Conservation (phyloP, 2,113 vertebrate species). For the Hystrix cristata region DNA sequence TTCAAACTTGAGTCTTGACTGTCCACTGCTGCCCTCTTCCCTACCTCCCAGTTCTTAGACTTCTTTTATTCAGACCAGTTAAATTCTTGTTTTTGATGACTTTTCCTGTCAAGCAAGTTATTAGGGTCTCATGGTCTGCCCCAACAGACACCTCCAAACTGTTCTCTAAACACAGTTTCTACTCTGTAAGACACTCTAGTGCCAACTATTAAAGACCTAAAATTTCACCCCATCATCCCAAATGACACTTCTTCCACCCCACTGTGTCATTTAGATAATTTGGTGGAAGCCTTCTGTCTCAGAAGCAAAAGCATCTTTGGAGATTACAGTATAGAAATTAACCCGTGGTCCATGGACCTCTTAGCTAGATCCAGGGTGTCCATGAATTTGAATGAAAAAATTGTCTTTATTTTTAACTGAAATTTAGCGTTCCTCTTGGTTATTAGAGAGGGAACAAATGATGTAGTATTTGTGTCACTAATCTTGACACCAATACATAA, state of each 20-base stretch:
- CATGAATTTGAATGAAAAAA: neutral
- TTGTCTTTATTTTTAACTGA: neutral
- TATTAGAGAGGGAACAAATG: neutral
- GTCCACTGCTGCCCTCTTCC: neutral
- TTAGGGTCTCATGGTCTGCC: neutral
- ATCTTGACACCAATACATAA: neutral
- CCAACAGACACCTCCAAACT: neutral
- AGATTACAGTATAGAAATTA: neutral
- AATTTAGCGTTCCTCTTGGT: neutral
- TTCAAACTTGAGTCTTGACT: neutral
- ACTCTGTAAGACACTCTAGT: neutral
- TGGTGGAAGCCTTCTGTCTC: neutral
- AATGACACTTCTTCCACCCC: neutral
- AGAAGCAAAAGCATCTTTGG: neutral
- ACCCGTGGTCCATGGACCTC: neutral
- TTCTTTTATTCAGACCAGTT: rapidly evolving
- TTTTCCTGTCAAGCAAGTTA: neutral
- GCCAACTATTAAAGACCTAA: neutral
- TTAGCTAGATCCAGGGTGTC: neutral
- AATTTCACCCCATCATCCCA: neutral
- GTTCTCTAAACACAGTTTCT: neutral
- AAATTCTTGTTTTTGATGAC: neutral
- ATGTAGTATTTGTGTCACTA: too few relatives aligned
- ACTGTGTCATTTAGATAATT: neutral
- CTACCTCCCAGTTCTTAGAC: neutral